Evolutionary conservation across 2,888 invertebrate species (phyloP).

Genomic region (Atrina japonica): DNA sequence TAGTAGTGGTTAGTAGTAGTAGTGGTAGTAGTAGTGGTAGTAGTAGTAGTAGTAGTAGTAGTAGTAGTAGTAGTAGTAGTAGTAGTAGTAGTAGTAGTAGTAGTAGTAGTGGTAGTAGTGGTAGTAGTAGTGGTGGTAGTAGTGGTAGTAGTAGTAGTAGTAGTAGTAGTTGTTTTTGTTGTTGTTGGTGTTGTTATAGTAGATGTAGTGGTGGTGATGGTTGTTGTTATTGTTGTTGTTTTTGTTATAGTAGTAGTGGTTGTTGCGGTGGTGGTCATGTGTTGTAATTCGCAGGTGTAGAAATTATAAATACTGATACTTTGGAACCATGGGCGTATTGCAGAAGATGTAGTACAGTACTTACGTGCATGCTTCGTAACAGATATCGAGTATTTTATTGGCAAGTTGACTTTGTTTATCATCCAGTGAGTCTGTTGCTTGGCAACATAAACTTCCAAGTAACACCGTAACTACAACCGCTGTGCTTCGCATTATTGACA

Average conservation of each 20-base stretch:
- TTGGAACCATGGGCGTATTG: no score
- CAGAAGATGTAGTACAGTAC: no score
- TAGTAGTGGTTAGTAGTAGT: no score
- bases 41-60: conserved; percentile 12
- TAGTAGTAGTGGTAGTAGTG: conserved; percentile 29
- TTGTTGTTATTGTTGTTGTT: not conserved
- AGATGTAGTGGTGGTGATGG: conserved; percentile 28
- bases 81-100: conserved; percentile 27
- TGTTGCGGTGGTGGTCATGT: not conserved
- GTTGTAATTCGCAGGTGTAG: no score
- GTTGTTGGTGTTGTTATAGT: conserved; percentile 31
- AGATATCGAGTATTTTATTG: no score
- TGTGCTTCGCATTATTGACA: no score
- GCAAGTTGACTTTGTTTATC: no score
- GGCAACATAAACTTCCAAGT: no score
- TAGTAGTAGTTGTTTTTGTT: conserved; percentile 30
- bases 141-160: conserved; percentile 29
- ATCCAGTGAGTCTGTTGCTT: no score
- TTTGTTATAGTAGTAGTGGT: not conserved
- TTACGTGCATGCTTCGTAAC: no score
- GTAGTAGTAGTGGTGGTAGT: conserved; percentile 35
- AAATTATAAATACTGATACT: no score
- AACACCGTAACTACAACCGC: no score
- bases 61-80: conserved; percentile 20
- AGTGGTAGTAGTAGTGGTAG: not conserved